These are phyloP conservation scores for Agonopterix arenella DNA, from an alignment of 2,888 invertebrate genomes.

Conservation along the genomic window DNA sequence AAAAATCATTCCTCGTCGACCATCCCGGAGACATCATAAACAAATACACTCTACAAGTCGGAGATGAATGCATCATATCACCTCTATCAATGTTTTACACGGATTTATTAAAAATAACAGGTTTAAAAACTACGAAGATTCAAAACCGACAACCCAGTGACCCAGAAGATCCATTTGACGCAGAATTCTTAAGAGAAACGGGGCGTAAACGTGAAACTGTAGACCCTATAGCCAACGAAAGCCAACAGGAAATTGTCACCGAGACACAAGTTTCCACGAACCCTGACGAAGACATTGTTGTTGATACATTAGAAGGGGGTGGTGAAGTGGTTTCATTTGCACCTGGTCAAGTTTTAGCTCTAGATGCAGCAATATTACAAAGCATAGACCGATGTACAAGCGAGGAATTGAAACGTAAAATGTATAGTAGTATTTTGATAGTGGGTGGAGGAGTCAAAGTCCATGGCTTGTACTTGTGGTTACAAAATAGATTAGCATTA, in stretches of 20 bases:
- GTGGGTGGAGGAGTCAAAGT: constrained; percentile 96
- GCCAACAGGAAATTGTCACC: constrained; percentile 67
- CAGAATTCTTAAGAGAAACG: constrained; percentile 93
- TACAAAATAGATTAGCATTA: constrained; percentile 89
- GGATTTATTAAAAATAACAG: constrained; percentile 91
- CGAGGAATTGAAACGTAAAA: constrained; percentile 93
- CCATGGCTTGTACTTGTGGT: constrained; percentile 88
- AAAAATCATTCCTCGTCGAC: constrained; percentile 85
- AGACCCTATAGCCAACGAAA: constrained; percentile 56
- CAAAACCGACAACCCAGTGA: constrained; percentile 85
- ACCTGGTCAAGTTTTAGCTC: constrained; percentile 87
- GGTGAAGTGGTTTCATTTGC: constrained; percentile 83
- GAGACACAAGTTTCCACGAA: constrained; percentile 68
- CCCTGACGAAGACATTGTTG: constrained; percentile 84
- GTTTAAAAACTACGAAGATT: constrained; percentile 82
- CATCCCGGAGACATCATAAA: constrained; percentile 82
- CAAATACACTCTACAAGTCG: constrained; percentile 87
- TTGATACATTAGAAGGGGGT: constrained; percentile 77
- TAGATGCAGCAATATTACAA: constrained; percentile 94
- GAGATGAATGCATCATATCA: constrained; percentile 95
- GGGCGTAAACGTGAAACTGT: constrained; percentile 77
- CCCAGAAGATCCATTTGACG: constrained; percentile 96
- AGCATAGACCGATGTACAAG: constrained; percentile 93
- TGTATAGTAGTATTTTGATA: constrained; percentile 94
- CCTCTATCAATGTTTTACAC: constrained; percentile 92